phyloP scores from a whole-genome alignment of 2,113 vertebrate genomes.

The Felis catus region F.catus_Fca126_mat1.0 CM031419.1:146460501-146461000 shows the following conservation, averaged over 20 bases:
- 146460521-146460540: neutral
- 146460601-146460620: constrained; percentile 67
- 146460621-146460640: constrained; percentile 54
- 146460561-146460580: constrained; percentile 38
- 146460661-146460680: constrained; percentile 63
- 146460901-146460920: constrained; percentile 47
- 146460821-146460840: constrained; percentile 44
- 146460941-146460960: constrained; percentile 4
- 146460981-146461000: neutral
- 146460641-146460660: constrained; percentile 66
- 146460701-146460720: constrained; percentile 63
- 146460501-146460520: constrained; percentile 14
- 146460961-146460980: neutral
- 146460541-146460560: constrained; percentile 41
- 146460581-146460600: constrained; percentile 38
- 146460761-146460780: too few relatives aligned
- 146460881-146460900: constrained; percentile 17
- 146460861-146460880: constrained; percentile 37
- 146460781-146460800: constrained; percentile 60
- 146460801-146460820: constrained; percentile 46
- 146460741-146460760: constrained; percentile 28
- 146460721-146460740: constrained; percentile 63
- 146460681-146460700: constrained; percentile 65
- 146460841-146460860: constrained; percentile 47
- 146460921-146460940: neutral